These are phyloP conservation scores for Zelleria hepariella DNA, from an alignment of 2,888 invertebrate genomes.

Conservation along the genomic window DNA sequence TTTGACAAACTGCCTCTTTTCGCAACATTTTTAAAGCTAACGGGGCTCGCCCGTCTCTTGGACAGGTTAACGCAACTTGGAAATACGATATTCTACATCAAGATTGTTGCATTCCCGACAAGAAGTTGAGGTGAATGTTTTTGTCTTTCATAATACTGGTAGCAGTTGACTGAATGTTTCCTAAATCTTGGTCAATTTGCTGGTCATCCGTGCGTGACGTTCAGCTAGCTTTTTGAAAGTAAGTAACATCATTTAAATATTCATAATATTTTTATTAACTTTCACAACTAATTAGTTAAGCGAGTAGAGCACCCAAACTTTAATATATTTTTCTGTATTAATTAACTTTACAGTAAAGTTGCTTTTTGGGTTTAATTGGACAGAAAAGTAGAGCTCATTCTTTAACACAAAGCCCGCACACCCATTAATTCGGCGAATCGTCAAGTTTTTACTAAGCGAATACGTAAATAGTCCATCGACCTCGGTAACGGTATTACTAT, in stretches of 20 bases:
- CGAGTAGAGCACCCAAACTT: neutral
- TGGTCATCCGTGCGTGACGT: neutral
- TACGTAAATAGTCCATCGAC: slow-evolving; percentile 33
- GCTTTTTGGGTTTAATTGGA: neutral
- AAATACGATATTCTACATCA: neutral
- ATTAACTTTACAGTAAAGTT: neutral
- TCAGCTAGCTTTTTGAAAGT: neutral
- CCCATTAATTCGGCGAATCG: neutral
- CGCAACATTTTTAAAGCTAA: slow-evolving; percentile 1
- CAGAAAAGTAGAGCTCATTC: neutral
- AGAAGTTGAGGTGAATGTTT: neutral
- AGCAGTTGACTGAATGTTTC: neutral
- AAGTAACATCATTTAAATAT: neutral
- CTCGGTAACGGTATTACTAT: slow-evolving; percentile 49
- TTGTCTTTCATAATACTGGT: neutral
- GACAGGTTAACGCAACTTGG: neutral
- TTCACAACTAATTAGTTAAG: no score
- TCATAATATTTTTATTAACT: neutral
- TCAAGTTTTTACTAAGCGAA: neutral
- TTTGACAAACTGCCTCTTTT: slow-evolving; percentile 1
- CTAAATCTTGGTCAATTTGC: neutral
- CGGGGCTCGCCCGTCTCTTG: neutral
- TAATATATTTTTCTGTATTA: neutral
- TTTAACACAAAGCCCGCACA: no score
- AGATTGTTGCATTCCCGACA: neutral